phyloP scores from a whole-genome alignment of 2,888 invertebrate genomes.

The Tipula unca region DNA sequence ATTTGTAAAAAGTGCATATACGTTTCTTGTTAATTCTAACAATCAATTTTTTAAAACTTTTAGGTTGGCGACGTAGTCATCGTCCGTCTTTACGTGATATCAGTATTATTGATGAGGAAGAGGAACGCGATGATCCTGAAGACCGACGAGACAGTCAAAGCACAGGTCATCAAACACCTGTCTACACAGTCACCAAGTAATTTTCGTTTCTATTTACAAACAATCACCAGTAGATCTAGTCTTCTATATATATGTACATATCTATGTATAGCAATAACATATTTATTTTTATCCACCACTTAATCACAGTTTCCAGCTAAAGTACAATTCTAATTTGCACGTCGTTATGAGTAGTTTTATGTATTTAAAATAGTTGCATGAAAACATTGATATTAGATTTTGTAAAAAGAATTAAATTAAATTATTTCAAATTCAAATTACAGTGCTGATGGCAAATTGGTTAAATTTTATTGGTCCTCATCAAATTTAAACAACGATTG shows the following conservation, averaged over 20 bases:
- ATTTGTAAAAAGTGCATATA: neutral
- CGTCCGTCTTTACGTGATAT: constrained; percentile 79
- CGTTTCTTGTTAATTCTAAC: neutral
- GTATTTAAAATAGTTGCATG: neutral
- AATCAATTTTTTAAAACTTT: constrained; percentile 20
- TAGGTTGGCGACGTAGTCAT: constrained; percentile 71
- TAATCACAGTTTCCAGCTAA: neutral
- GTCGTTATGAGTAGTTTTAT: neutral
- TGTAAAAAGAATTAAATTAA: neutral
- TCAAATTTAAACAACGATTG: neutral
- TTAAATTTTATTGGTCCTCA: neutral
- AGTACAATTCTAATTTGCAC: neutral
- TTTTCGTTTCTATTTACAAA: neutral
- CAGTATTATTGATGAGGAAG: constrained; percentile 77
- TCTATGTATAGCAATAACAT: neutral
- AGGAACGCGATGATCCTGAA: constrained; percentile 52
- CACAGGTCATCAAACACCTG: neutral
- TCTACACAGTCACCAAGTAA: neutral
- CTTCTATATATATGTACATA: neutral
- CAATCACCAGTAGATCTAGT: neutral
- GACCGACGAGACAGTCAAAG: constrained; percentile 30
- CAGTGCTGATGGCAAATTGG: neutral
- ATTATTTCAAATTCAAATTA: neutral
- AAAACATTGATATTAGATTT: neutral
- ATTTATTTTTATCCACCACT: too few species aligned